Base-by-base conservation (phyloP, 2,113 vertebrate genomes). In the Dicaeum eximium region DNA sequence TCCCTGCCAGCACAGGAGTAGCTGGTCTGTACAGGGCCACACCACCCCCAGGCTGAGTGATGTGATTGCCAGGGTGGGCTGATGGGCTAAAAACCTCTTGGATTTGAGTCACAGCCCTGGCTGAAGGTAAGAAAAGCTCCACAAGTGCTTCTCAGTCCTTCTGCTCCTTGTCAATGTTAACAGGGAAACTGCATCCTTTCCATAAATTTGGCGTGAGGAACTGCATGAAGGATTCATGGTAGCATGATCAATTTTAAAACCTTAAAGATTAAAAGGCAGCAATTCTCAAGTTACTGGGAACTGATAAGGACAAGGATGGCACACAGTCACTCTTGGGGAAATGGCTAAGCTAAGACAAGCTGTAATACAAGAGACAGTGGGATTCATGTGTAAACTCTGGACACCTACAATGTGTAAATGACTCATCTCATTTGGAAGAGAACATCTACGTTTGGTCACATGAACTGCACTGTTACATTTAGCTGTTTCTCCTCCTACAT, bases 401-500 rank as follows among this genome's bases (percentile, higher is more conserved):
- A 87, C 85, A 94, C 85, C 81, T 90, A 92, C 88, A 80, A 60
- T 40, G 66, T 75, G 85, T 89, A 94, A 93, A 81, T 90, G 31
- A 94, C 93, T 93, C 37, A 82, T 90, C 66, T 69, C 61, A 23
- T 88, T 94, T 91, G 56, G 85, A 93, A 92, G 85, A 79, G 78
- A 93, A 93, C 78, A 81, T 96, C 44, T 87, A 73, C 44, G 2
- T 44, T 72, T 75, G 50, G 53, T 94, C 88, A 90, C 78, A 88
- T 54, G 61, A 92, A 84, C 74, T 75, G 66, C 62, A 53, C 37
- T 0, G 0, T 53, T 82, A 82, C 50, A 80, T 90, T 61, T 75
- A 81, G 51, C 71, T 89, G 5, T 37, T 94, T 72, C 70, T 94
- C 77, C 77, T 92, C 93, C 90, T 79, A 75, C 78, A 1, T 13